Evolutionary conservation across 1,140 invertebrate species (phyloP), one percentile per base, ranked within the genome.

Genomic region (Asobara japonica): DNA sequence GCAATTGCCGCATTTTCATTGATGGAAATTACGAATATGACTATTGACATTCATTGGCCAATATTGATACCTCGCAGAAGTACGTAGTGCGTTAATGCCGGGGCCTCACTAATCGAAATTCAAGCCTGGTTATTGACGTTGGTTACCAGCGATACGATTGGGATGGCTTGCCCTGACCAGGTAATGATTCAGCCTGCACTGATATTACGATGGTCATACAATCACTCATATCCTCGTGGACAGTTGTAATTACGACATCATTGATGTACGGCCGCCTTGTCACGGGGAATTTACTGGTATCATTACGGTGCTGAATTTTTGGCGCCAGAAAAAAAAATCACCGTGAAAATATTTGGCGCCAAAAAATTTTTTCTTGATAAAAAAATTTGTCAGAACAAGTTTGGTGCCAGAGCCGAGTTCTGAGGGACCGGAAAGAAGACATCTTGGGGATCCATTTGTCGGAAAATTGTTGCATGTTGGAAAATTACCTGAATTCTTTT

Each of bases 71-170:
- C 51, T 27, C 22, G 25, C 25, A 56, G 25, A 56, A 1, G 25
- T 25, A 3, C 8, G 25, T 5, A 4, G 4, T 16, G 13, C 48
- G 11, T 51, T 51, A 22, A 51, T 51, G 22, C 18, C 18, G 22
- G 48, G 51, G 20, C 25, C 51, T 56, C 25, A 56, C 20, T 25
- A 56, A 56, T 56, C 51, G 51, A 56, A 56, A 56, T 56, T 56
- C 22, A 56, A 25, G 22, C 48, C 22, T 22, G 48, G 11, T 51
- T 51, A 51, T 51, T 51, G 48, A 51, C 22, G 48, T 51, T 51
- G 16, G 48, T 11, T 51, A 20, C 3, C 11, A 20, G 2, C 51
- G 51, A 56, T 56, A 56, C 18, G 18, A 56, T 22, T 56, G 45
- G n/a, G 16, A n/a, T n/a, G n/a, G 51, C 51, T 56, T 56, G 51